These are phyloP conservation scores for Conopomorpha cramerella DNA, from an alignment of 1,140 invertebrate genomes.

Conservation along the genomic window DNA sequence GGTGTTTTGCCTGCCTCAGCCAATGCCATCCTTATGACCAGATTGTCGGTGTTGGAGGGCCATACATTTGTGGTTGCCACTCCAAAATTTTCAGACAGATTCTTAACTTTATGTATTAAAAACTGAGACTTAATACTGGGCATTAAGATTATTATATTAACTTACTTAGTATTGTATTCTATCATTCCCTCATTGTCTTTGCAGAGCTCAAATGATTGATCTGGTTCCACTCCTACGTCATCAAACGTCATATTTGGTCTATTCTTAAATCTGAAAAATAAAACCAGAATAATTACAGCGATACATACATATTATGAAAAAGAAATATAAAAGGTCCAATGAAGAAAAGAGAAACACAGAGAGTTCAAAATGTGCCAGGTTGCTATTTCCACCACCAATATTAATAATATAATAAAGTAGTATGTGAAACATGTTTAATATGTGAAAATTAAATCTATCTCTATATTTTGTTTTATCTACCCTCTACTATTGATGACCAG, in stretches of 20 bases:
- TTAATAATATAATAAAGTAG: too few species aligned
- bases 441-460: not conserved
- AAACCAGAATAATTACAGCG: constrained; percentile 6
- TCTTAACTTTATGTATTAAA: not conserved
- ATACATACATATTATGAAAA: constrained; percentile 2
- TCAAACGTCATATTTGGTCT: constrained; percentile 93
- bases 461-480: too few species aligned
- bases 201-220: constrained; percentile 91
- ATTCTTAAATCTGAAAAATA: constrained; percentile 82
- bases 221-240: constrained; percentile 70
- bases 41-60: too few species aligned
- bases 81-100: too few species aligned
- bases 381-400: too few species aligned
- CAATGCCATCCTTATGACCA: too few species aligned
- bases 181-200: constrained; percentile 77
- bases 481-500: too few species aligned
- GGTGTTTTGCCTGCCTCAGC: too few species aligned
- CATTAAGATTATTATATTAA: constrained; percentile 7
- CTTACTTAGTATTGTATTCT: constrained; percentile 89
- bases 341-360: not conserved
- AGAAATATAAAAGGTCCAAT: constrained; percentile 4
- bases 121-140: not conserved
- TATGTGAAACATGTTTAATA: too few species aligned
- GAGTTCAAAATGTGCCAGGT: too few species aligned
- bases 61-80: too few species aligned